phyloP scores from a whole-genome alignment of 2,888 invertebrate species.

The Suillia variegata region DNA sequence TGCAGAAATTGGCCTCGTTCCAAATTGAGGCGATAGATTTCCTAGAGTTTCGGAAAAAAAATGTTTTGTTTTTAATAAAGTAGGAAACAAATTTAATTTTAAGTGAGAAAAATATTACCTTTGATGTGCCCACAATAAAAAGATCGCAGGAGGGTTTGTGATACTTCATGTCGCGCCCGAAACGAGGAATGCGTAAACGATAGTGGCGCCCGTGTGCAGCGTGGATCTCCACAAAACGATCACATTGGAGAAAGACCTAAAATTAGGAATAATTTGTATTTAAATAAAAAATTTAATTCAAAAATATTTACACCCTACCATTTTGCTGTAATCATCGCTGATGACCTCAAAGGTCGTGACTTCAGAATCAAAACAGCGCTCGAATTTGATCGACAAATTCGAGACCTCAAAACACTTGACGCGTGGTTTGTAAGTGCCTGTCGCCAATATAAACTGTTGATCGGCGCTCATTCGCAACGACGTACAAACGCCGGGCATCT shows the following conservation, averaged over 20 bases:
- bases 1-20: slow-evolving; percentile 94
- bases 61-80: background rate
- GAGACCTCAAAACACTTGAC: slow-evolving; percentile 95
- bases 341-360: slow-evolving; percentile 91
- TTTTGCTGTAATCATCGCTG: slow-evolving; percentile 95
- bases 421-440: slow-evolving; percentile 95
- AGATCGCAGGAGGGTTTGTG: slow-evolving; percentile 90
- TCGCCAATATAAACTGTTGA: slow-evolving; percentile 88
- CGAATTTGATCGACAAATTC: slow-evolving; percentile 96
- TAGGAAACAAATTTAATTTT: no score
- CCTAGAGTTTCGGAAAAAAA: slow-evolving; percentile 64
- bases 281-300: background rate
- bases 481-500: slow-evolving; percentile 95
- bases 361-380: slow-evolving; percentile 96
- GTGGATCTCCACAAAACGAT: slow-evolving; percentile 95
- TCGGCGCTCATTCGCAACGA: slow-evolving; percentile 85
- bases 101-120: slow-evolving; percentile 68
- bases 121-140: slow-evolving; percentile 84
- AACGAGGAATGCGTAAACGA: slow-evolving; percentile 88
- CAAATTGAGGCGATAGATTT: slow-evolving; percentile 92
- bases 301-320: slow-evolving; percentile 64
- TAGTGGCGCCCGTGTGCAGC: slow-evolving; percentile 91
- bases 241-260: slow-evolving; percentile 75
- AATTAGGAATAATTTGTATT: slow-evolving; percentile 8
- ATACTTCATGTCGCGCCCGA: slow-evolving; percentile 92